Base-by-base conservation (phyloP, 2,888 invertebrate genomes). In the Lypha dubia region DNA sequence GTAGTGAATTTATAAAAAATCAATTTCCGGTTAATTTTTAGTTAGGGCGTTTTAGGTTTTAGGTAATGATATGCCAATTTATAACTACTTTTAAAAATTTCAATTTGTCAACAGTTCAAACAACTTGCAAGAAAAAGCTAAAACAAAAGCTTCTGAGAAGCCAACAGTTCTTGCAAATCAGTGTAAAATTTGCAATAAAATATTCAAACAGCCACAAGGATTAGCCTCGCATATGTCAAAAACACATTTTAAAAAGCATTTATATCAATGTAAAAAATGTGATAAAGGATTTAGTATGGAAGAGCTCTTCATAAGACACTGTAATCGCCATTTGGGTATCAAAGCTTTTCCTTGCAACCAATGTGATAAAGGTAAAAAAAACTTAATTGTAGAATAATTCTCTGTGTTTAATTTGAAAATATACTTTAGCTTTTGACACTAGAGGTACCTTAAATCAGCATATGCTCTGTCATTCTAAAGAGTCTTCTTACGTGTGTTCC, bases 401-500 rank as follows among this genome's bases (percentile, higher is more conserved):
- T 67, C 13, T 1, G 7, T 56, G 7, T 17, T 41, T 38, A 8
- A 20, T 58, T 58, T 58, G 5, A 5, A 35, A 58, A 58, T 35
- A 6, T 11, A 9, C 17, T 35, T 58, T n/a, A 76, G 79, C 71
- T 17, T 79, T 79, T 46, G 71, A 79, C 24, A 35, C 44, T 35
- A 71, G 32, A 7, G 22, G 63, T 17, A 44, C 93, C 32, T 88
- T 94, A 0, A 94, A 94, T 74, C 94, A 94, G 84, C 94, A 94
- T 87, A 87, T 94, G 44, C 91, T 94, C 0, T 93, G 92, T 0
- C 94, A 94, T 87, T 89, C 87, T 5, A 93, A 93, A 0, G 94
- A 94, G 87, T 93, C 93, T 0, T 94, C 94, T 0, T 94, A 90
- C 87, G 89, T 94, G 6, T 94, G 94, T 87, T 93, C 94, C 0